Evolutionary conservation across 2,113 vertebrate genomes (phyloP).

Genomic region (Theristicus caerulescens): DNA sequence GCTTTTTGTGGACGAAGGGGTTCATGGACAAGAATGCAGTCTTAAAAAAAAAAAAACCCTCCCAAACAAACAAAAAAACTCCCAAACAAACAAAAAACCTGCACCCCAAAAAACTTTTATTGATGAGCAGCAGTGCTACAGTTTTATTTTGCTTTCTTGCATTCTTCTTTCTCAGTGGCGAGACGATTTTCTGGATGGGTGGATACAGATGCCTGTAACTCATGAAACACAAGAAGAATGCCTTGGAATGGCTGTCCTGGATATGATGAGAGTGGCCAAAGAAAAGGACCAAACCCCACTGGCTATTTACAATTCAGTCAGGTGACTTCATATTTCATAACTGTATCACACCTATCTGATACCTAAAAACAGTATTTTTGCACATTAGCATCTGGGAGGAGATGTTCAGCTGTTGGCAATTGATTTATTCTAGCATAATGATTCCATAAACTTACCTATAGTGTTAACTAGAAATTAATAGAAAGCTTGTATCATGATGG

Average conservation of each 20-base stretch:
- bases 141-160: neutral
- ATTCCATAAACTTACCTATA: neutral
- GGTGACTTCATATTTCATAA: slow-evolving; percentile 70
- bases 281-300: slow-evolving; percentile 86
- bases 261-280: slow-evolving; percentile 97
- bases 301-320: slow-evolving; percentile 87
- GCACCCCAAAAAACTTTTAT: neutral
- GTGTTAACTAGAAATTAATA: neutral
- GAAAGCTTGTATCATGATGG: neutral
- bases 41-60: neutral
- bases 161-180: slow-evolving; percentile 82
- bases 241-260: slow-evolving; percentile 95
- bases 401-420: neutral
- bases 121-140: neutral
- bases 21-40: neutral
- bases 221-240: slow-evolving; percentile 96
- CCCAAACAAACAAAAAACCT: neutral
- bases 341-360: neutral
- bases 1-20: neutral
- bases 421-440: neutral
- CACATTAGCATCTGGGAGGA: neutral
- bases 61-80: neutral
- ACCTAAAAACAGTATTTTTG: neutral
- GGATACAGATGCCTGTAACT: slow-evolving; percentile 83
- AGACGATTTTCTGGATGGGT: slow-evolving; percentile 88